Percentiles rank a stretch among this genome's conserved stretches.
These are phyloP conservation scores for Antechinus flavipes DNA, from an alignment of 2,113 vertebrate genomes.

Conservation along the genomic window DNA sequence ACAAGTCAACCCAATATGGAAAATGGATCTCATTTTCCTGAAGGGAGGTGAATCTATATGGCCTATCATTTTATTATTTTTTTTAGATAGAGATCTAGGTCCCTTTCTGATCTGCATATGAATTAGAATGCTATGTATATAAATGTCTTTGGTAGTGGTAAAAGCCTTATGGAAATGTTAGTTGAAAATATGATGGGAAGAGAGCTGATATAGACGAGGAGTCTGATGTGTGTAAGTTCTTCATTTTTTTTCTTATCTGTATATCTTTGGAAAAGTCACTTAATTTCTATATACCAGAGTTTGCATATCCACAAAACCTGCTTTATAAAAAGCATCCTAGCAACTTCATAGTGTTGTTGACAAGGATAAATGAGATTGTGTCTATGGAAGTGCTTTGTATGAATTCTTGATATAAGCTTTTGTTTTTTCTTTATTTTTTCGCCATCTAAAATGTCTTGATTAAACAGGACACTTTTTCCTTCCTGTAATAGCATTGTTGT, in stretches of 20 bases:
- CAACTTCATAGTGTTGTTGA: background rate
- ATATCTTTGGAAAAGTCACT: background rate
- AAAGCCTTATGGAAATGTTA: background rate
- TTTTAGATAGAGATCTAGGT: background rate
- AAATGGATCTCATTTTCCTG: background rate
- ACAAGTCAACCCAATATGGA: background rate
- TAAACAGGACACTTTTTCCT: background rate
- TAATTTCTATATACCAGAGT: background rate
- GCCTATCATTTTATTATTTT: background rate
- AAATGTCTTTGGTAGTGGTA: background rate
- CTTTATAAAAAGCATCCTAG: background rate
- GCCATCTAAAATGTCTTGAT: background rate
- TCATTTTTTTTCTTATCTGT: background rate
- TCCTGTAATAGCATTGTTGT: background rate
- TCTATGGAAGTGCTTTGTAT: background rate
- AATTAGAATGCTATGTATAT: background rate
- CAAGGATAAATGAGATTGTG: background rate
- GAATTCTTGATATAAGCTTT: background rate
- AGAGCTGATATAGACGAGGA: background rate
- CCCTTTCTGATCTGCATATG: background rate
- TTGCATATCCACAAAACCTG: background rate
- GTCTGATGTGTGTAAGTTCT: background rate
- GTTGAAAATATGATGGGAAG: background rate
- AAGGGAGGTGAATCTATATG: background rate
- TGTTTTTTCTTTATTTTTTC: background rate